A percentile compares a stretch with the other conserved stretches of the same genome.
Conservation (phyloP, 2,888 invertebrate genomes). For the Rhopalosiphum nymphaeae region DNA sequence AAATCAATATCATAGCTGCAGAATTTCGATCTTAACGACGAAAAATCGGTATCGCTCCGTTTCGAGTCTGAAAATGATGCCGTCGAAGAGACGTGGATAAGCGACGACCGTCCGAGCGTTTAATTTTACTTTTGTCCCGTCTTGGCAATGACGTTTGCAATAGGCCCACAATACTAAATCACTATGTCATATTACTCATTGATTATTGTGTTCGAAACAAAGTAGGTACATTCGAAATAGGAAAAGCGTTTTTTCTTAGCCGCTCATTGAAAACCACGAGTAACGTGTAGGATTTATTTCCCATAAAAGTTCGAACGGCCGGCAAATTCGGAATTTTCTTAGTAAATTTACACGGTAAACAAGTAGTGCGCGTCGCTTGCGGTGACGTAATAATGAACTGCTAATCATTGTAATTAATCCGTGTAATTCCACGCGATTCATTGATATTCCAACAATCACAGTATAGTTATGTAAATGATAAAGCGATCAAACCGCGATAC, state of each 20-base stretch:
- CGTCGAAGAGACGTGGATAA: not conserved
- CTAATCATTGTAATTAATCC: not conserved
- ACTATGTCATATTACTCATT: not conserved
- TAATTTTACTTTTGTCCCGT: not conserved
- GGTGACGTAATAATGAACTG: not conserved
- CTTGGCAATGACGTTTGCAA: not conserved
- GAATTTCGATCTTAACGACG: not conserved
- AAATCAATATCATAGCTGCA: not conserved
- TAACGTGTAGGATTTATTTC: not conserved
- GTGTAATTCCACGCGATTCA: not conserved
- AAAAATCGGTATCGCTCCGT: not conserved
- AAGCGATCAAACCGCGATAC: not conserved
- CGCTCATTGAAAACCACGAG: not conserved
- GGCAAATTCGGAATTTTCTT: not conserved
- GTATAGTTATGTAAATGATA: not conserved
- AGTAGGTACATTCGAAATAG: not conserved
- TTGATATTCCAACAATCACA: not conserved
- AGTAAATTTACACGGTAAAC: not conserved
- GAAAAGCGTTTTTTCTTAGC: not conserved
- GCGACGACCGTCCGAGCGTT: no score
- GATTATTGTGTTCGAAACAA: not conserved
- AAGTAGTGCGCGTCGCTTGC: not conserved
- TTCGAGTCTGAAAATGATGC: not conserved
- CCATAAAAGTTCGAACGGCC: not conserved
- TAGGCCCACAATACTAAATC: not conserved